These are phyloP conservation scores for Chrysoperla carnea DNA, from an alignment of 1,140 invertebrate genomes.

Conservation along the genomic window DNA sequence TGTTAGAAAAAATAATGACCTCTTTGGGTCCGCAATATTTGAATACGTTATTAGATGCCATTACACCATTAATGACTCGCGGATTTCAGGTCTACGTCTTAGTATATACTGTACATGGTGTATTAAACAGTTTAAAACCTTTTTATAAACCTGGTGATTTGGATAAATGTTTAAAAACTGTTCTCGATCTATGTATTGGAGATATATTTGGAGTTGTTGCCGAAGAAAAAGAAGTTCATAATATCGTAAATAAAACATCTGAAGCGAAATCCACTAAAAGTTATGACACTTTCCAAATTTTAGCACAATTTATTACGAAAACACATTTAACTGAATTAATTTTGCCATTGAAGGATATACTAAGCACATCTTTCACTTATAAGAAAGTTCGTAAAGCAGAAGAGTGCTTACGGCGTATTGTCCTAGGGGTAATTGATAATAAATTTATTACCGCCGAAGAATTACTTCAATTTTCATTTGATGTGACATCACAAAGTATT, in stretches of 20 bases:
- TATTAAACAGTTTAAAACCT: slow-evolving; percentile 52
- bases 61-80: slow-evolving; percentile 60
- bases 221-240: slow-evolving; percentile 83
- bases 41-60: slow-evolving; percentile 57
- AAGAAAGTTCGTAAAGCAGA: slow-evolving; percentile 65
- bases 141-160: slow-evolving; percentile 53
- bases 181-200: slow-evolving; percentile 67
- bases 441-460: slow-evolving; percentile 47
- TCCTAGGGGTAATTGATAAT: slow-evolving; percentile 66
- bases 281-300: slow-evolving; percentile 67
- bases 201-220: slow-evolving; percentile 76
- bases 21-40: slow-evolving; percentile 73
- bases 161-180: slow-evolving; percentile 53
- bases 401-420: slow-evolving; percentile 61
- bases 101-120: slow-evolving; percentile 69
- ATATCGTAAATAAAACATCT: slow-evolving; percentile 59
- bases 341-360: slow-evolving; percentile 64
- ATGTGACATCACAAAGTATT: slow-evolving; percentile 62
- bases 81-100: slow-evolving; percentile 92
- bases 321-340: slow-evolving; percentile 58
- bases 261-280: slow-evolving; percentile 77
- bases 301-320: slow-evolving; percentile 62
- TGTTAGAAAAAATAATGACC: slow-evolving; percentile 73
- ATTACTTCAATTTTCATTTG: slow-evolving; percentile 67
- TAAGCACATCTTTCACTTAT: slow-evolving; percentile 57